Conservation (phyloP, 2,888 invertebrate genomes). For the Acanthosepion pharaonis region DNA sequence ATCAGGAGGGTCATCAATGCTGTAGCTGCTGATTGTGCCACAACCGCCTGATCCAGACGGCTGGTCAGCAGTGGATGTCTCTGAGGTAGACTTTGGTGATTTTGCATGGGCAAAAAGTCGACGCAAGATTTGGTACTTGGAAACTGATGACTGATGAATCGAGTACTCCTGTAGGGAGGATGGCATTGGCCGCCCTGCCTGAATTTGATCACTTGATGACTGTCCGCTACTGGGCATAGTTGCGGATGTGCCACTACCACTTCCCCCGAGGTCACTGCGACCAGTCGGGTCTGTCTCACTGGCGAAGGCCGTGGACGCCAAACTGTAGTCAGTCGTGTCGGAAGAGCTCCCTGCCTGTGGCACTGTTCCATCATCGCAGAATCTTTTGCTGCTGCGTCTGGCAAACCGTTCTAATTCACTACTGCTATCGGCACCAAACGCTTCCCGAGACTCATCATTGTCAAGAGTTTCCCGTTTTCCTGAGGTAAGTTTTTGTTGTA, state of each 20-base stretch:
- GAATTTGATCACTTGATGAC: conserved; percentile 37
- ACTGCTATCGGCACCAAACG: conserved; percentile 43
- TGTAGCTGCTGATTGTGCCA: conserved; percentile 40
- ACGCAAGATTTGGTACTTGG: conserved; percentile 47
- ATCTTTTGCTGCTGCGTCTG: conserved; percentile 39
- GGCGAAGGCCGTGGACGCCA: conserved; percentile 36
- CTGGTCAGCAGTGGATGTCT: conserved; percentile 39
- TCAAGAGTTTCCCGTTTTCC: conserved; percentile 41
- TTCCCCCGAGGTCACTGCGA: conserved; percentile 41
- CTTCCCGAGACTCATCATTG: conserved; percentile 35
- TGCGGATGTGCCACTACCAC: conserved; percentile 43
- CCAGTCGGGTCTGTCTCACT: conserved; percentile 35
- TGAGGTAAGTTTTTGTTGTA: conserved; percentile 46
- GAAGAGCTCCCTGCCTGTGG: conserved; percentile 42
- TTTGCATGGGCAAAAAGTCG: conserved; percentile 47
- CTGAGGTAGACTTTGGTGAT: conserved; percentile 48
- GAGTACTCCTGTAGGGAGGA: conserved; percentile 33
- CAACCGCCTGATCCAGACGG: background rate
- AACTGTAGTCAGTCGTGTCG: conserved; percentile 43
- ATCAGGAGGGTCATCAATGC: conserved; percentile 18
- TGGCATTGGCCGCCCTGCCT: background rate
- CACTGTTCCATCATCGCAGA: conserved; percentile 43
- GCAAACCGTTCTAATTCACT: conserved; percentile 40
- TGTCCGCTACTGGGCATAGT: conserved; percentile 42
- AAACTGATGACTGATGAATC: conserved; percentile 44